These are phyloP conservation scores for Gymnoscopelus microlampas DNA, from an alignment of 2,797 vertebrate species.

Conservation along the genomic window DNA sequence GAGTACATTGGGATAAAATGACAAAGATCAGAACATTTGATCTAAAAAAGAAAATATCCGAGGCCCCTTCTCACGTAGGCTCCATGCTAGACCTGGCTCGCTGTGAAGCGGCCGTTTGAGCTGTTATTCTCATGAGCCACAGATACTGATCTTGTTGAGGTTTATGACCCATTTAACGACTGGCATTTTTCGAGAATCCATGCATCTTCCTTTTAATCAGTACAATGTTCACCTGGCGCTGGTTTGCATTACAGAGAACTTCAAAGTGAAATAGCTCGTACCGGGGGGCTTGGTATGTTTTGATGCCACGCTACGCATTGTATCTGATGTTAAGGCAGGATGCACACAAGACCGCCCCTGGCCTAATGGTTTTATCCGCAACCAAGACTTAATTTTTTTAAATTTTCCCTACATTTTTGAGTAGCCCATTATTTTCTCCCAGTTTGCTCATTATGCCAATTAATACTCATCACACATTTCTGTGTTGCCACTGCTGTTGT, in stretches of 20 bases:
- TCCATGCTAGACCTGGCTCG: conserved; percentile 24
- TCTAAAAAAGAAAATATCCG: conserved; percentile 41
- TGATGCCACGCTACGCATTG: not conserved
- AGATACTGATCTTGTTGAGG: conserved; percentile 25
- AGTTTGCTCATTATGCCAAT: no score
- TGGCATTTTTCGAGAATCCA: conserved; percentile 17
- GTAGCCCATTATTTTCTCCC: no score
- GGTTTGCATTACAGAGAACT: conserved; percentile 19
- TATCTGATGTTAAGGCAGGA: conserved; percentile 18
- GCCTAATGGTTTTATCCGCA: not conserved
- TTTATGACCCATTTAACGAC: conserved; percentile 33
- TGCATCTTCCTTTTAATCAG: conserved; percentile 25
- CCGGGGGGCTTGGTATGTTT: conserved; percentile 6
- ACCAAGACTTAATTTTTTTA: not conserved
- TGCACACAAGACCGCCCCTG: conserved; percentile 17
- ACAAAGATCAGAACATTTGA: not conserved
- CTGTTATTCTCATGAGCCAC: conserved; percentile 16
- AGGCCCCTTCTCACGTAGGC: conserved; percentile 29
- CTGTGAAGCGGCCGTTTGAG: conserved; percentile 19
- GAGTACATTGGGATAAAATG: no score
- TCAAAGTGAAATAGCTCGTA: conserved; percentile 16
- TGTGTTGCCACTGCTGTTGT: no score
- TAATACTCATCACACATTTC: no score
- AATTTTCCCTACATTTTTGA: no score
- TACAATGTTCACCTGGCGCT: conserved; percentile 32